Evolutionary conservation across 2,888 invertebrate species (phyloP).

Genomic region (Athalia circularis): DNA sequence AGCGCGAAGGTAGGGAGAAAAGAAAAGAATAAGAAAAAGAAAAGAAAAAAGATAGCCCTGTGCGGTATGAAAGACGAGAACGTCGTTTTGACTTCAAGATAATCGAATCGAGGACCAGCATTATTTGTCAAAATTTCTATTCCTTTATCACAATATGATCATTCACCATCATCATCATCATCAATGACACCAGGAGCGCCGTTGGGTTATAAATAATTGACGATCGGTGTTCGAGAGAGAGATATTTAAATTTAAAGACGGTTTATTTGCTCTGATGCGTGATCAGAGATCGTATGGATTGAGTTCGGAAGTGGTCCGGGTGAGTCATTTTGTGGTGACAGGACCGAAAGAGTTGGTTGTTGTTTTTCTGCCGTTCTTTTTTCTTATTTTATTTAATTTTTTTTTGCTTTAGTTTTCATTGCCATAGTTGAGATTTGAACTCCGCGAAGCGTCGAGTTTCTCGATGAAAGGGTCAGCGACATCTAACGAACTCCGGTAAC

Average conservation of each 20-base stretch:
- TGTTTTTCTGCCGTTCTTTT: constrained; percentile 15
- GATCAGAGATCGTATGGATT: constrained; percentile 31
- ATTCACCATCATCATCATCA: no score
- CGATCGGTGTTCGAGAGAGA: neutral
- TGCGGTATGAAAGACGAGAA: neutral
- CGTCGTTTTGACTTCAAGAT: neutral
- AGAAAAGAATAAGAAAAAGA: constrained; percentile 16
- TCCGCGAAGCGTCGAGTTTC: no score
- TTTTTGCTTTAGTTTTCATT: neutral
- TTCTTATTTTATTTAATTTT: constrained; percentile 1
- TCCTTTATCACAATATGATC: no score
- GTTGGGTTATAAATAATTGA: neutral
- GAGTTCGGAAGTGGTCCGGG: constrained; percentile 34
- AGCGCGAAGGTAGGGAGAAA: constrained; percentile 22
- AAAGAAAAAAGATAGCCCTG: constrained; percentile 1
- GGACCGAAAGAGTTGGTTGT: constrained; percentile 2
- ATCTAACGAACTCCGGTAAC: constrained; percentile 31
- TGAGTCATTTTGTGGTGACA: constrained; percentile 34
- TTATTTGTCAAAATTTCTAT: no score
- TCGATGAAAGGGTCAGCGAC: constrained; percentile 25
- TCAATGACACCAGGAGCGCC: no score
- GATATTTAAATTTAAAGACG: constrained; percentile 5
- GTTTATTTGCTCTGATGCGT: neutral
- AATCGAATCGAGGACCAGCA: no score
- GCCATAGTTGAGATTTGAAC: neutral